These are phyloP conservation scores for Aphrocallistes beatrix DNA, from an alignment of 37 sponge, comb jelly and placozoan species.

Conservation along the genomic window DNA sequence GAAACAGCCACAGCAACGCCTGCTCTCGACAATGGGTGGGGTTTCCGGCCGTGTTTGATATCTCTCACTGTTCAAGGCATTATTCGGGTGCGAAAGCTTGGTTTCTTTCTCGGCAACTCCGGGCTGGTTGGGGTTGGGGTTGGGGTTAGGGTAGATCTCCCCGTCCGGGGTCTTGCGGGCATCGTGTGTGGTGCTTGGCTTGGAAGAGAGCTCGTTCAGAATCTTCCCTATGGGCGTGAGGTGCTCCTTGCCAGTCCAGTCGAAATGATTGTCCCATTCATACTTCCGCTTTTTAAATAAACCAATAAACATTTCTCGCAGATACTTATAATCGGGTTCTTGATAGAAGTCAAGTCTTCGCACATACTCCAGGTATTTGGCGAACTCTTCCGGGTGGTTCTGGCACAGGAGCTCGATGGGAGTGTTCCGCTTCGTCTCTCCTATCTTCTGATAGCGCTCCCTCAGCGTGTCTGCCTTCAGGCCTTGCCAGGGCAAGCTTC, in stretches of 20 bases:
- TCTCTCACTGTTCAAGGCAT: too few species aligned
- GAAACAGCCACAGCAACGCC: neutral
- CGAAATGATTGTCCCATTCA: constrained; percentile 68
- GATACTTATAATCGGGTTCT: constrained; percentile 86
- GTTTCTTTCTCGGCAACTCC: neutral
- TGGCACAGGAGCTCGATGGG: constrained; percentile 95
- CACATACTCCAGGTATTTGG: constrained; percentile 84
- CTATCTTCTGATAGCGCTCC: constrained; percentile 98
- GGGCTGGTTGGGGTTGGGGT: neutral
- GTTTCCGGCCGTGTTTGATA: neutral
- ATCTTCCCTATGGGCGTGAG: neutral
- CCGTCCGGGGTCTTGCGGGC: neutral
- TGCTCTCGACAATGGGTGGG: neutral
- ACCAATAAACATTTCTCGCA: constrained; percentile 79
- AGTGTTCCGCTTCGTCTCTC: constrained; percentile 93
- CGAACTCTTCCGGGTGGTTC: constrained; percentile 89
- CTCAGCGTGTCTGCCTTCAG: constrained; percentile 96
- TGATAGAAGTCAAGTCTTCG: constrained; percentile 93
- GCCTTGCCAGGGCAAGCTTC: constrained; percentile 97
- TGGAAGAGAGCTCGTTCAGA: neutral
- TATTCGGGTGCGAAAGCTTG: neutral
- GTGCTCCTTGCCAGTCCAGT: constrained; percentile 90
- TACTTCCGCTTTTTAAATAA: constrained; percentile 73
- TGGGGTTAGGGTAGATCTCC: neutral
- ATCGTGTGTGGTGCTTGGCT: neutral